Conservation (phyloP, 2,888 invertebrate genomes). For the Shargacucullia verbasci region DNA sequence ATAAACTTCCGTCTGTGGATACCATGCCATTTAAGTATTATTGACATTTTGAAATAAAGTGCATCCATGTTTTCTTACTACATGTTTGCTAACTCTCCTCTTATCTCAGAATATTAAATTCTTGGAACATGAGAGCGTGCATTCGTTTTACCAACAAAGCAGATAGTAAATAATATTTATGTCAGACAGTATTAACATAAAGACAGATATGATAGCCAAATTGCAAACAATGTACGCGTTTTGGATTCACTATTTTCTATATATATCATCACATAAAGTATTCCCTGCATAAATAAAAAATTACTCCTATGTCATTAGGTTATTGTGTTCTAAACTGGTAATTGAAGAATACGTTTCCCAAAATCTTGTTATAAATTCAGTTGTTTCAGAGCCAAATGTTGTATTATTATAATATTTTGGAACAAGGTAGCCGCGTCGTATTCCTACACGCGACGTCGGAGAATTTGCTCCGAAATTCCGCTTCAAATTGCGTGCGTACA, state of each 20-base stretch:
- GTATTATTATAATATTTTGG: slow-evolving; percentile 37
- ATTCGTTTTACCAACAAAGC: slow-evolving; percentile 10
- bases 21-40: slow-evolving; percentile 21
- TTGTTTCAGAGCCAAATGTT: slow-evolving; percentile 40
- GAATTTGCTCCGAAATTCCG: slow-evolving; percentile 27
- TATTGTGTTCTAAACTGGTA: slow-evolving; percentile 5
- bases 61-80: slow-evolving; percentile 7
- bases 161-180: slow-evolving; percentile 2
- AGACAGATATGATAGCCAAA: slow-evolving; percentile 7
- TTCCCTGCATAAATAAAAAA: background rate
- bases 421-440: slow-evolving; percentile 8
- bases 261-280: background rate
- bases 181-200: background rate
- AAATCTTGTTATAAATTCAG: slow-evolving; percentile 17
- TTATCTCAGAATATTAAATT: slow-evolving; percentile 31
- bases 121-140: slow-evolving; percentile 25
- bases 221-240: background rate
- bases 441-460: slow-evolving; percentile 6
- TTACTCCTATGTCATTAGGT: background rate
- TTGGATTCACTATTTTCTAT: background rate
- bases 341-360: slow-evolving; percentile 1
- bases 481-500: slow-evolving; percentile 19
- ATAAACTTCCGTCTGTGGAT: slow-evolving; percentile 31
- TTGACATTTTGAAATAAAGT: slow-evolving; percentile 21
- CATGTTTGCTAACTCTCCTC: slow-evolving; percentile 10